A percentile compares a stretch with the other conserved stretches of the same genome.
Conservation (phyloP, 2,888 invertebrate species). For the Mechanitis mazaeus region DNA sequence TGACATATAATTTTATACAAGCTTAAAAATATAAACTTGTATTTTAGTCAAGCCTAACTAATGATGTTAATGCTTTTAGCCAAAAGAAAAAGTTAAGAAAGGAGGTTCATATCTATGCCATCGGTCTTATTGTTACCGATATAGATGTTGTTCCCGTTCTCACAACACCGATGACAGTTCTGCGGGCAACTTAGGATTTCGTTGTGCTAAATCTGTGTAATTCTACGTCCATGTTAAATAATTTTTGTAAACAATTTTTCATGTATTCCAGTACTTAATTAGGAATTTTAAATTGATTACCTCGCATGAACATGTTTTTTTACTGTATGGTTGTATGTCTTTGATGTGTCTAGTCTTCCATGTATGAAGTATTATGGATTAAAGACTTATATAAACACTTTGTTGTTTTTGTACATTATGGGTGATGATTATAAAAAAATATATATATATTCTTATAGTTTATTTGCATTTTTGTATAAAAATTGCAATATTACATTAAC, state of each 20-base stretch:
- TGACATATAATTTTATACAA: too few relatives aligned
- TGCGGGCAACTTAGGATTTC: slow-evolving; percentile 94
- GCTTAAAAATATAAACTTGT: too few relatives aligned
- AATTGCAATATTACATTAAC: slow-evolving; percentile 70
- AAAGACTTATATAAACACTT: neutral
- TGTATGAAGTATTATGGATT: slow-evolving; percentile 5
- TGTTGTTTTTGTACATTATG: neutral
- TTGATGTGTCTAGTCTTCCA: slow-evolving; percentile 20
- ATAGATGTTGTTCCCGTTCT: slow-evolving; percentile 94
- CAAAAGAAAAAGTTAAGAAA: slow-evolving; percentile 91
- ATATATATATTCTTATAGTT: slow-evolving; percentile 51
- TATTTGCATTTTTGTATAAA: slow-evolving; percentile 75
- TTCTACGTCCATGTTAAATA: slow-evolving; percentile 14
- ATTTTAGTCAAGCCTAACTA: too few relatives aligned
- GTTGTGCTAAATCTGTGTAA: slow-evolving; percentile 82
- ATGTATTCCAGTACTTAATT: slow-evolving; percentile 19
- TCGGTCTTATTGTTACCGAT: slow-evolving; percentile 92
- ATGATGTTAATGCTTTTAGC: slow-evolving; percentile 49
- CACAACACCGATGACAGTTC: slow-evolving; percentile 96
- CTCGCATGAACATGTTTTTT: slow-evolving; percentile 5
- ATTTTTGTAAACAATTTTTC: slow-evolving; percentile 13
- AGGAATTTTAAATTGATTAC: neutral
- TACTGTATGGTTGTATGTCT: slow-evolving; percentile 1
- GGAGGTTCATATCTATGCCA: slow-evolving; percentile 97
- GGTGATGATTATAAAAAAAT: slow-evolving; percentile 23